phyloP scores from a whole-genome alignment of 2,888 invertebrate species.

The Hartigia nigra region DNA sequence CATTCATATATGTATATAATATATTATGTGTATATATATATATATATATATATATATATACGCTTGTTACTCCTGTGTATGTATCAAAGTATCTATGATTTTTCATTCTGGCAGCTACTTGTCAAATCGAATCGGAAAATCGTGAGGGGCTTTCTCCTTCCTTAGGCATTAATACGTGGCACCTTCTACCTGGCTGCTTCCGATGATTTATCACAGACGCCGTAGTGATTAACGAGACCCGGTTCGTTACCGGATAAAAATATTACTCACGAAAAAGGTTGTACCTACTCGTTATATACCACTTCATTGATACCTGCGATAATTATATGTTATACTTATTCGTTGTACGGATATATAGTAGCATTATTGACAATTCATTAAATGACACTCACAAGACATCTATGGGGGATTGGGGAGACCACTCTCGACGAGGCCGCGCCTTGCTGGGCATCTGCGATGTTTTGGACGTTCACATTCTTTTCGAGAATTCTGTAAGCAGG shows the following conservation, averaged over 20 bases:
- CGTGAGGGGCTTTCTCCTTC: not conserved
- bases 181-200: not conserved
- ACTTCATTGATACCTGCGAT: not conserved
- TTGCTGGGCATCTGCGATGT: constrained; percentile 56
- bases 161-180: not conserved
- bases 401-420: constrained; percentile 59
- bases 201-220: not conserved
- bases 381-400: constrained; percentile 58
- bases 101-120: not conserved
- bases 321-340: not conserved
- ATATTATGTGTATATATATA: not conserved
- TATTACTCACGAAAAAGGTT: not conserved
- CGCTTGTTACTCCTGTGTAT: not conserved
- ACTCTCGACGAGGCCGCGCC: constrained; percentile 61
- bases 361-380: not conserved
- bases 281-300: not conserved
- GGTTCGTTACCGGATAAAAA: not conserved
- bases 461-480: constrained; percentile 49
- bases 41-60: not conserved
- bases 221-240: not conserved
- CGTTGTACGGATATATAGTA: not conserved
- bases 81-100: not conserved
- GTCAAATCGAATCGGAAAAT: not conserved
- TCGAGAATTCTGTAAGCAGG: constrained; percentile 36
- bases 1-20: not conserved